These are phyloP conservation scores for Lagodon rhomboides DNA, from an alignment of 2,797 vertebrate species.

Conservation along the genomic window DNA sequence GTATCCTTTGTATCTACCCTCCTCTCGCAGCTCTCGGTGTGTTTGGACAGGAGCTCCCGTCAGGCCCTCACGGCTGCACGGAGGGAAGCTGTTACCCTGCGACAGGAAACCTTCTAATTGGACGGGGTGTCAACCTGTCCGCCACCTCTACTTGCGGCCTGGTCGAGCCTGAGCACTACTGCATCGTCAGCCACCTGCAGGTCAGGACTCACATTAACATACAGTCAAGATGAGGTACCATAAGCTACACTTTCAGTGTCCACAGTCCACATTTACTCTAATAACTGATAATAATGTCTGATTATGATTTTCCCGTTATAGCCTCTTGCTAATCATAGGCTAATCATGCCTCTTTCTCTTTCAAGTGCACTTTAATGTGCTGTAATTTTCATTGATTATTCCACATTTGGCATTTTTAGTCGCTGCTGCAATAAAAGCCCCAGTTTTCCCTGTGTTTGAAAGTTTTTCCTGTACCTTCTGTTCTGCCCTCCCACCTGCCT, in stretches of 20 bases:
- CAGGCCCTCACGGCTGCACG: slow-evolving; percentile 83
- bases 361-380: neutral
- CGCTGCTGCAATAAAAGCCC: neutral
- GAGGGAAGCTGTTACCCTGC: slow-evolving; percentile 90
- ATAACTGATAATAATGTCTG: neutral
- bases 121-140: slow-evolving; percentile 81
- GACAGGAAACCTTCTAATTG: slow-evolving; percentile 91
- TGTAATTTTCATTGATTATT: neutral
- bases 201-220: slow-evolving; percentile 65
- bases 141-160: slow-evolving; percentile 90
- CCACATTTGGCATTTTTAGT: neutral
- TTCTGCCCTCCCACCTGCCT: slow-evolving; percentile 6
- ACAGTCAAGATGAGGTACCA: neutral
- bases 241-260: neutral
- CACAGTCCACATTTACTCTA: neutral
- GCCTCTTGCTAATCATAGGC: neutral
- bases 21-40: slow-evolving; percentile 60
- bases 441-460: neutral
- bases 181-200: slow-evolving; percentile 92
- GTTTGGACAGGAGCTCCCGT: slow-evolving; percentile 82
- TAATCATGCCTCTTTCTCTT: neutral
- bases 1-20: neutral
- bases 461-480: neutral
- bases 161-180: slow-evolving; percentile 83
- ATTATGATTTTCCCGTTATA: neutral